Evolutionary conservation across 92 coral and sea anemone species (phyloP), one percentile per base, ranked within the genome.

Genomic region (Plumapathes pennacea): DNA sequence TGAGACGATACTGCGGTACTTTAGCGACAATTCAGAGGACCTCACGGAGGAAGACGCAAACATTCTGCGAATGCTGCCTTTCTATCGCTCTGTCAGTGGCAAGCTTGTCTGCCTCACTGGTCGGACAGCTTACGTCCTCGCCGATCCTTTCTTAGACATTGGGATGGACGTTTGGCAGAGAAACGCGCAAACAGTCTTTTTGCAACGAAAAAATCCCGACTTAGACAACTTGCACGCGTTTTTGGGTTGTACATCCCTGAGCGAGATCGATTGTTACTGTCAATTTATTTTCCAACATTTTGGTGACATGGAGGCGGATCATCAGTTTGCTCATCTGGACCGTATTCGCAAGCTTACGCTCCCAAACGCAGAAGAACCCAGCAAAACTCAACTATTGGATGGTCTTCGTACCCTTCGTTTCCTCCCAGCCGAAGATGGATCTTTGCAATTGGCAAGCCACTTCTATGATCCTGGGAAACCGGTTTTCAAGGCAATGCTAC

Each of bases 401-500:
- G 50, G 54, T 14, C 67, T 86, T 25, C 7, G 7, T 0, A 17
- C 52, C 49, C 39, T 78, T 17, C 47, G 46, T 8, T 57, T 86
- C 14, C n/a, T 82, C 9, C 74, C 72, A 9, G 28, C 24, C 8
- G 14, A 13, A 41, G 63, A 66, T 29, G 85, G 90, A 1, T 18
- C 30, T 17, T 30, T 82, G 25, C 53, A 32, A 5, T 52, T 18
- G 28, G 90, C 88, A 1, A 81, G 78, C 0, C 31, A 56, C 1
- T 76, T n/a, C 14, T 86, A 58, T 27, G 82, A 86, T 31, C 88
- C 88, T 11, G 0, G 17, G 1, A 50, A 57, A 38, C 36, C 32
- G 1, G 95, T 86, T 5, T 86, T 86, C 60, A 23, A 19, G 28
- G 45, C 20, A 0, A 86, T 86, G 88, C 61, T 86, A 20, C 9